Evolutionary conservation across 1,140 invertebrate genomes (phyloP), one percentile per base, ranked within the genome.

Genomic region (Zeugodacus cucurbitae): DNA sequence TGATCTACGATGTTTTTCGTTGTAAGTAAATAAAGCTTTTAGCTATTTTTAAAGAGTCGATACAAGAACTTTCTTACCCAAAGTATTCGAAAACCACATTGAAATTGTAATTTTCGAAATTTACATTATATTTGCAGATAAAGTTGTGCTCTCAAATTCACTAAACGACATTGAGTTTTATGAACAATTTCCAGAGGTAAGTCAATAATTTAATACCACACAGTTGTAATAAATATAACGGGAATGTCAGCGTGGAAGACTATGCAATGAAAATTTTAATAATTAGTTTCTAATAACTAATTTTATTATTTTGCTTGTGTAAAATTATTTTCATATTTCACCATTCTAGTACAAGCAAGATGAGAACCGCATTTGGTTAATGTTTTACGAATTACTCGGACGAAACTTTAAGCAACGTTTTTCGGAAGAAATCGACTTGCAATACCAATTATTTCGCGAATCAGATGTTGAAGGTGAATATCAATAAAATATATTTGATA

Each of bases 1-100:
- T 97, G 14, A 96, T 97, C 90, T 97, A 97, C 91, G 96, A 97
- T 90, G 96, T 97, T 3, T 96, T 97, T 88, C 93, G 97, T 91
- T 97, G 97, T 97, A 94, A 95, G 95, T 94, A 88, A 48, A 34
- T n/a, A 5, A 10, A 32, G 14, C 14, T 85, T 32, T 41, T 10
- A 20, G 4, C n/a, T 62, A 58, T 1, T 62, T 58, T 34, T 26
- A 29, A n/a, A 26, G 44, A 37, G 17, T n/a, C 22, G 4, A 14
- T 70, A 34, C 37, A 41, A 7, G 7, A 41, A 41, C 3, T 41
- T 7, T 3, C 37, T 41, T 41, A 3, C 37, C 7, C 3, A 7
- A 41, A 7, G 7, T 41, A 41, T 41, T 41, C 37, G 37, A 7
- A 41, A 41, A 7, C 7, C 37, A 41, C 37, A 41, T 41, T 41